Conservation (phyloP, 1,140 invertebrate species). For the Antheraea mylitta region DNA sequence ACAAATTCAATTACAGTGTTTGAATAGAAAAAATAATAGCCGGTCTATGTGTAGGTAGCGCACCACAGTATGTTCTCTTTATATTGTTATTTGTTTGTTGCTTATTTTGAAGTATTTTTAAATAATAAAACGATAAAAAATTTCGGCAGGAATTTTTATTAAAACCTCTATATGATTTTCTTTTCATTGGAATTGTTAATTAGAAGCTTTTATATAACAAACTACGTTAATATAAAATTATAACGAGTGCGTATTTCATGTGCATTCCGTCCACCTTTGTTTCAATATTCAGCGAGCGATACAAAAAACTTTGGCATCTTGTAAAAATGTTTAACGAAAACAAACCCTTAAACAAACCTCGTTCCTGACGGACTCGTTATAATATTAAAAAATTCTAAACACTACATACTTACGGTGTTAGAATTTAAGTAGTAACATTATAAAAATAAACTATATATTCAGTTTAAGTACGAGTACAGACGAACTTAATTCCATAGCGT, state of each 20-base stretch:
- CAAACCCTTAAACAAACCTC: background rate
- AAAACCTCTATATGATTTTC: slow-evolving; percentile 42
- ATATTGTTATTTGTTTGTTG: slow-evolving; percentile 77
- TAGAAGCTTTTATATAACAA: slow-evolving; percentile 9
- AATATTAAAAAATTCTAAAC: slow-evolving; percentile 12
- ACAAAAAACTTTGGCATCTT: slow-evolving; percentile 3
- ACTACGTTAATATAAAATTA: slow-evolving; percentile 19
- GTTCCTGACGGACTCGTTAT: slow-evolving; percentile 15
- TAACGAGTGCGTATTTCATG: slow-evolving; percentile 4
- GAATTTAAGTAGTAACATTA: slow-evolving; percentile 29
- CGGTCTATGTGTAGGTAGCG: slow-evolving; percentile 38
- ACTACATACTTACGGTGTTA: slow-evolving; percentile 15
- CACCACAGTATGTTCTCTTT: slow-evolving; percentile 57
- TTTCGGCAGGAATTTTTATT: slow-evolving; percentile 65
- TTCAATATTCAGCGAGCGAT: background rate
- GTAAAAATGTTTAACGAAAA: background rate
- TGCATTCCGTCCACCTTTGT: background rate
- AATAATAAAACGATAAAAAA: slow-evolving; percentile 54
- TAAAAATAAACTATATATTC: slow-evolving; percentile 35
- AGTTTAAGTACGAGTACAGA: slow-evolving; percentile 17
- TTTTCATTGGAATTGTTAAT: slow-evolving; percentile 28
- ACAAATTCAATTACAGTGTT: slow-evolving; percentile 47
- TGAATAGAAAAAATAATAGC: slow-evolving; percentile 35
- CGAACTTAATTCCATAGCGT: slow-evolving; percentile 20
- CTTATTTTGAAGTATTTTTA: slow-evolving; percentile 75